Evolutionary conservation across 35 echinoderm and acorn worm genomes (phyloP).

Genomic region (Hemicentrotus pulcherrimus): DNA sequence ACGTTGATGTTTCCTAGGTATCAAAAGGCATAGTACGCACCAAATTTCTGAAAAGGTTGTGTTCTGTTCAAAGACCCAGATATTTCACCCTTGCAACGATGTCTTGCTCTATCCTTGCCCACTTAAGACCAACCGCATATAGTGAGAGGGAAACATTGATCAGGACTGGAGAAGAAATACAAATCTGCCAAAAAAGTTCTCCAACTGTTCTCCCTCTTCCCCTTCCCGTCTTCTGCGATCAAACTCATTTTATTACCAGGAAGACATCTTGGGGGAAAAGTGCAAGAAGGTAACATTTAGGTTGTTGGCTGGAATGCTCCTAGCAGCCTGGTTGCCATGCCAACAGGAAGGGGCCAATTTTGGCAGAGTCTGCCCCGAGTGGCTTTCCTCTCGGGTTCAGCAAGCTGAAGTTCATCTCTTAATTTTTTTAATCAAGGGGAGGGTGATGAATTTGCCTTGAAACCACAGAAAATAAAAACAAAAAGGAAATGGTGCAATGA

Average conservation of each 20-base stretch:
- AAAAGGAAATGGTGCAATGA: not conserved
- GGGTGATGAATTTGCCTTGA: not conserved
- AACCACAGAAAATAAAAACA: not conserved
- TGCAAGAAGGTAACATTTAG: not conserved
- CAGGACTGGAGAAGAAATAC: not conserved
- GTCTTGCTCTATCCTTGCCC: not conserved
- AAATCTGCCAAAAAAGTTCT: not conserved
- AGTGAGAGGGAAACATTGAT: not conserved
- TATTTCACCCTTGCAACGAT: not conserved
- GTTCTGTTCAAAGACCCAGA: not conserved
- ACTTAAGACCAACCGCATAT: not conserved
- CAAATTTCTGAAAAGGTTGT: not conserved
- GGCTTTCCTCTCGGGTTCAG: not conserved
- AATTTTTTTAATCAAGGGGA: not conserved
- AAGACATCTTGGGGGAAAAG: not conserved
- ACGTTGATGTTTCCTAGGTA: not conserved
- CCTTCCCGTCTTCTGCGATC: not conserved
- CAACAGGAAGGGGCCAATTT: slow-evolving; percentile 39
- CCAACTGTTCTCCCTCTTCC: not conserved
- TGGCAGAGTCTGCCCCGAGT: not conserved
- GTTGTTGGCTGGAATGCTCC: slow-evolving; percentile 4
- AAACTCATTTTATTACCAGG: slow-evolving; percentile 38
- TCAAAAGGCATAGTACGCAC: not conserved
- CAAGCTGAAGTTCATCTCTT: slow-evolving; percentile 6
- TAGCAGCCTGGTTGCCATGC: not conserved